A percentile compares a stretch with the other conserved stretches of the same genome.
These are phyloP conservation scores for Pterois miles DNA, from an alignment of 2,797 vertebrate genomes.

Conservation along the genomic window DNA sequence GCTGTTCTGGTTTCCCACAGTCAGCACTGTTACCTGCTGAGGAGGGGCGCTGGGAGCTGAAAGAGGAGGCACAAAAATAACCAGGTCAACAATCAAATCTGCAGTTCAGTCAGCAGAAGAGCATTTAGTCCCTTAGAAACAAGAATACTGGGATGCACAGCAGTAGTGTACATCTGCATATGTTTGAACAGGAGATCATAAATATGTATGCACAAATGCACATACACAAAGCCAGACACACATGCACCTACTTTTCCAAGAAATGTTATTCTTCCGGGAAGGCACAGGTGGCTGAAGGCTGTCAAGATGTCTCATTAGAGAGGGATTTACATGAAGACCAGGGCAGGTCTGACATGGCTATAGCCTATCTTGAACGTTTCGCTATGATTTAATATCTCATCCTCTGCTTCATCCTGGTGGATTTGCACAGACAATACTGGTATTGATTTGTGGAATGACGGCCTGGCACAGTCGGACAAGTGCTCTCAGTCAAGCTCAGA, in stretches of 20 bases:
- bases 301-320: conserved; percentile 74
- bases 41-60: conserved; percentile 97
- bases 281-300: conserved; percentile 55
- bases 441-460: conserved; percentile 74
- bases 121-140: conserved; percentile 1
- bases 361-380: conserved; percentile 64
- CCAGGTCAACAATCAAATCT: conserved; percentile 11
- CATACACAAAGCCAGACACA: neutral
- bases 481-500: conserved; percentile 60
- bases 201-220: conserved; percentile 1
- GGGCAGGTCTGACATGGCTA: conserved; percentile 51
- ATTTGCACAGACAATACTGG: conserved; percentile 65
- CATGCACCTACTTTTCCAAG: neutral
- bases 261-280: conserved; percentile 33
- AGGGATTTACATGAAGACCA: conserved; percentile 71
- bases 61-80: conserved; percentile 38
- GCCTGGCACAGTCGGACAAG: conserved; percentile 51
- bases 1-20: conserved; percentile 96
- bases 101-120: neutral
- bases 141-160: conserved; percentile 4
- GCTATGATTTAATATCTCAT: conserved; percentile 72
- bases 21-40: conserved; percentile 97
- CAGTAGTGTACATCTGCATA: neutral
- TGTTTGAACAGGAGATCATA: conserved; percentile 11
- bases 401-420: conserved; percentile 50